These are phyloP conservation scores for Trialeurodes vaporariorum DNA, from an alignment of 1,140 invertebrate genomes.

Conservation along the genomic window DNA sequence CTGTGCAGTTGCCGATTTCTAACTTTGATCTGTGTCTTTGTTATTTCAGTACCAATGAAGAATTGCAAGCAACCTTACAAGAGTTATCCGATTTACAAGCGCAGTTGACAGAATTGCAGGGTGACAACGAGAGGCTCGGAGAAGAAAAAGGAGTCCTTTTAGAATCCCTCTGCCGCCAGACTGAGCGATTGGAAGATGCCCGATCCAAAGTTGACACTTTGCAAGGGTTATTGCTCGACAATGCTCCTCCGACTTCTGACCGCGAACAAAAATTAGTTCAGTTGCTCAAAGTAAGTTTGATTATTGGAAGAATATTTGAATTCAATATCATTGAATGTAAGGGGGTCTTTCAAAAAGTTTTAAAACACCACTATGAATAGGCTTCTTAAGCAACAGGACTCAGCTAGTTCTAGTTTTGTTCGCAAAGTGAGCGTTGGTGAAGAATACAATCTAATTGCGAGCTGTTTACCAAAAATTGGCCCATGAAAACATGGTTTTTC, in stretches of 20 bases:
- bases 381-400: too few relatives aligned
- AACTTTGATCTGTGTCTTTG: too few relatives aligned
- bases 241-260: conserved; percentile 45
- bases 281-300: conserved; percentile 60
- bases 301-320: too few relatives aligned
- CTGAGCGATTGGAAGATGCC: conserved; percentile 77
- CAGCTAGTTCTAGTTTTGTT: too few relatives aligned
- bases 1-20: too few relatives aligned
- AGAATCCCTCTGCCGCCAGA: conserved; percentile 83
- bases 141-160: conserved; percentile 81
- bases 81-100: conserved; percentile 80
- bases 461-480: too few relatives aligned
- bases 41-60: conserved; percentile 74
- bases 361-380: too few relatives aligned
- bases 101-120: conserved; percentile 71
- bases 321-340: too few relatives aligned
- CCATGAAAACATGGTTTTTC: too few relatives aligned
- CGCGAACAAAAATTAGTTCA: conserved; percentile 74
- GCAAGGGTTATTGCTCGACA: conserved; percentile 49
- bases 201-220: conserved; percentile 56
- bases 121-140: conserved; percentile 71
- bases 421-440: too few relatives aligned
- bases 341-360: too few relatives aligned
- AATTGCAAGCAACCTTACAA: conserved; percentile 85
- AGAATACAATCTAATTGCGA: too few relatives aligned